Conservation (phyloP, 2,888 invertebrate species). For the Cabera pusaria region DNA sequence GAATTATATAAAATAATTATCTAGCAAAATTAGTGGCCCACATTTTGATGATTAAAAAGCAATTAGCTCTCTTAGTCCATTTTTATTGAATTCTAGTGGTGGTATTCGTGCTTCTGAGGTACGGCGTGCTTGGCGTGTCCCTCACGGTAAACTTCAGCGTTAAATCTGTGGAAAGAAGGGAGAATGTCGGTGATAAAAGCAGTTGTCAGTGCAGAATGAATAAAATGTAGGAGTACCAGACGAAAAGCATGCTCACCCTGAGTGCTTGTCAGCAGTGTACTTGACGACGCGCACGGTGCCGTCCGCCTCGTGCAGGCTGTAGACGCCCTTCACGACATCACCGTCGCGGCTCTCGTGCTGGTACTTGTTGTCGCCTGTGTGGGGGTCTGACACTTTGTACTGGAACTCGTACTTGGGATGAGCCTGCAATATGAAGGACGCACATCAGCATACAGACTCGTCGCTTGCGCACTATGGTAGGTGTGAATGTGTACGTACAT, state of each 20-base stretch:
- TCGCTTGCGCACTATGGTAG: background rate
- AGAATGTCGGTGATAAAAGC: background rate
- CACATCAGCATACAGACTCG: conserved; percentile 2
- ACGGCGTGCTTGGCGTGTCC: conserved; percentile 36
- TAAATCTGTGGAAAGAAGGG: conserved; percentile 24
- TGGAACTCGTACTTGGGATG: conserved; percentile 53
- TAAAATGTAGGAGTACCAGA: no score
- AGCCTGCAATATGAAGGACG: conserved; percentile 60
- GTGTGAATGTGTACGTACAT: conserved; percentile 17
- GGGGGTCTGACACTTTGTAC: conserved; percentile 77
- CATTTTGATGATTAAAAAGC: no score
- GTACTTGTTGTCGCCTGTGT: conserved; percentile 79
- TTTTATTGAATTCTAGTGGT: conserved; percentile 6
- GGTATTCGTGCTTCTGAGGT: conserved; percentile 23
- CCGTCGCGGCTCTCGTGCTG: conserved; percentile 80
- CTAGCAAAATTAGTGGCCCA: no score
- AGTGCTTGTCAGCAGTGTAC: conserved; percentile 66
- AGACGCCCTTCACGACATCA: conserved; percentile 81
- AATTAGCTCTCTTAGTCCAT: no score
- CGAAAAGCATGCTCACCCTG: conserved; percentile 33
- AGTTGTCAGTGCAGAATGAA: no score
- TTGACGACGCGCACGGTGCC: conserved; percentile 69
- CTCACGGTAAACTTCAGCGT: conserved; percentile 33
- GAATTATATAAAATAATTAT: no score
- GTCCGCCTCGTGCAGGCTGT: conserved; percentile 68